Evolutionary conservation across 2,113 vertebrate species (phyloP), one percentile per base, ranked within the genome.

Genomic region (Atherinomorus stipes): DNA sequence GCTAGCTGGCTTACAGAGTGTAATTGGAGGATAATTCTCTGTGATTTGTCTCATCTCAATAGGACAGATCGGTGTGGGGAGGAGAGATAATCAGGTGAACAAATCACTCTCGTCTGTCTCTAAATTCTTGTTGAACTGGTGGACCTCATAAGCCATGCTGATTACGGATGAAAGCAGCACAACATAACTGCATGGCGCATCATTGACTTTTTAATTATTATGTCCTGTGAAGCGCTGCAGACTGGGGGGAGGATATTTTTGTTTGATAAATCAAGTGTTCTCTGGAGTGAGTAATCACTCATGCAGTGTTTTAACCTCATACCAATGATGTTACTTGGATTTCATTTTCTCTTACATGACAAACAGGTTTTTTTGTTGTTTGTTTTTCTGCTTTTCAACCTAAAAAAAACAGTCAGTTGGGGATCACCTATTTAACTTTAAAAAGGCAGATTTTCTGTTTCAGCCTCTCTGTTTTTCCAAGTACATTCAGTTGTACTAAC

Each of bases 1-100:
- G 80, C 73, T 68, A 69, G 79, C 60, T 52, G 71, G 76, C 80
- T 77, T 45, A 26, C 68, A 12, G 72, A 68, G 78, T 76, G 66
- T 90, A 91, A 91, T 89, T 84, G 87, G 74, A 84, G 84, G 79
- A 77, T 88, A 91, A 91, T 91, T 89, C 78, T 83, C 74, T 70
- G 78, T 73, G 87, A 91, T 90, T 89, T 84, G 84, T 85, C 82
- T 88, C 84, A 84, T 87, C 78, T 81, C 85, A 76, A 37, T 84
- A 80, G 84, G 84, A 77, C 85, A 75, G 70, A 86, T 84, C 79
- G 76, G 47, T 74, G 84, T 84, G 85, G 78, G 85, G 73, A 75
- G 72, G 80, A 70, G 64, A 79, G 83, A 89, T 91, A 89, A 89
- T 91, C 88, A 88, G 81, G 73, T 85, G 85, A 91, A 89, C 86